A percentile compares a stretch with the other conserved stretches of the same genome.
Evolutionary conservation across 2,113 vertebrate genomes (phyloP).

Genomic region (Chloroceryle aenea): DNA sequence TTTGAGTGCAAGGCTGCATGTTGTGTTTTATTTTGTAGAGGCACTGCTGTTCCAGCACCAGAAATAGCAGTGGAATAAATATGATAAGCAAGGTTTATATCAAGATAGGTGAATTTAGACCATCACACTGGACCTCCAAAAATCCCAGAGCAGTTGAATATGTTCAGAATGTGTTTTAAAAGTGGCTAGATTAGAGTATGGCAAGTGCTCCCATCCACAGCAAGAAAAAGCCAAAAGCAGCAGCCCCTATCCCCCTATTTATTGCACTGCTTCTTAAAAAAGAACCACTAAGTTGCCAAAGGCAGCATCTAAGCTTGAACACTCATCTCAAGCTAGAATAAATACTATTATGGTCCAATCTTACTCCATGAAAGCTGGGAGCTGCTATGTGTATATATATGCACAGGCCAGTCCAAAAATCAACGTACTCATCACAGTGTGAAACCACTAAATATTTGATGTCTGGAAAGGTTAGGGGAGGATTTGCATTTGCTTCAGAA

Average conservation of each 20-base stretch:
- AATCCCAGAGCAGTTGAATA: background rate
- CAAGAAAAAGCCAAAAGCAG: background rate
- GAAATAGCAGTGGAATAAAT: background rate
- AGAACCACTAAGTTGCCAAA: background rate
- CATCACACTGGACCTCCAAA: background rate
- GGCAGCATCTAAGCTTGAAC: background rate
- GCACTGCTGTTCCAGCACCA: background rate
- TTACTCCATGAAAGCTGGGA: background rate
- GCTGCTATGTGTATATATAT: background rate
- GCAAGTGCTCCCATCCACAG: background rate
- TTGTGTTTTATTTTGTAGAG: background rate
- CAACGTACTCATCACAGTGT: background rate
- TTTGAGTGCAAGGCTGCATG: background rate
- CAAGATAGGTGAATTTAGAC: background rate
- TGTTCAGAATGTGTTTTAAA: background rate
- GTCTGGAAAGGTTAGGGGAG: background rate
- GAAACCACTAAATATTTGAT: conserved; percentile 56
- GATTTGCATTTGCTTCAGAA: background rate
- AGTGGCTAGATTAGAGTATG: background rate
- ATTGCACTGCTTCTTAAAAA: background rate
- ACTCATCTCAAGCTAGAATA: background rate
- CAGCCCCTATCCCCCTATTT: background rate
- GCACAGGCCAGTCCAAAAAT: background rate
- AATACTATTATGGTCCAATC: background rate
- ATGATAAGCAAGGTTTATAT: background rate